Base-by-base conservation (phyloP, 2,113 vertebrate genomes). In the Stomatorhinus ivindoensis region DNA sequence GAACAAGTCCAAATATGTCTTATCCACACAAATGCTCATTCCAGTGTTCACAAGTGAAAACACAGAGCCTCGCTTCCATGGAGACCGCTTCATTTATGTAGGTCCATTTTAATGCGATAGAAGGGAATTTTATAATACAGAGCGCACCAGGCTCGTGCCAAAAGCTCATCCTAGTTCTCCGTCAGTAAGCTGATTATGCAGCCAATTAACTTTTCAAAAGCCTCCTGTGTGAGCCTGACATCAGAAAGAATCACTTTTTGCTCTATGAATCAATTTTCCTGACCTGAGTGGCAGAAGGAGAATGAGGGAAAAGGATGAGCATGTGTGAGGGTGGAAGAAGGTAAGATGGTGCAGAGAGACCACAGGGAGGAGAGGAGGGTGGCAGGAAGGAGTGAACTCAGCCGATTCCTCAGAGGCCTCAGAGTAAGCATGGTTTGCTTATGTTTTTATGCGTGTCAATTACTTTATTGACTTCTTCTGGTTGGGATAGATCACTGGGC, bases 151-250 rank as follows among this genome's bases (percentile, higher is more conserved):
- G 48, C 3, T 11, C 11, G 17, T 35, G 47, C 76, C 76, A 58
- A 61, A 80, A 44, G 48, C 50, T 89, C 35, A 65, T 88, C 91
- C 87, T 39, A 88, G 48, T 61, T 87, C 50, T 85, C 65, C 61
- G 35, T 39, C 89, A 82, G 80, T 24, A 50, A 86, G 61, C 73
- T 87, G 90, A 92, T 90, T 92, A 92, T 86, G 91, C 91, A 92
- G 90, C 90, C 91, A 93, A 92, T 93, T 93, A 93, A 92, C 92
- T 91, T 93, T 93, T 92, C 88, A 90, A 92, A 91, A 89, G 89
- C 76, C 73, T 90, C 86, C 89, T 65, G 50, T 90, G 91, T 88
- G 82, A 91, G 87, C 46, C 61, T 47, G 88, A 90, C 91, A 88
- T 92, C 87, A 90, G 91, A 92, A 88, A 61, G 85, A 89, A 87